Evolutionary conservation across 2,113 vertebrate species (phyloP), one percentile per base, ranked within the genome.

Genomic region (Hystrix brachyura): DNA sequence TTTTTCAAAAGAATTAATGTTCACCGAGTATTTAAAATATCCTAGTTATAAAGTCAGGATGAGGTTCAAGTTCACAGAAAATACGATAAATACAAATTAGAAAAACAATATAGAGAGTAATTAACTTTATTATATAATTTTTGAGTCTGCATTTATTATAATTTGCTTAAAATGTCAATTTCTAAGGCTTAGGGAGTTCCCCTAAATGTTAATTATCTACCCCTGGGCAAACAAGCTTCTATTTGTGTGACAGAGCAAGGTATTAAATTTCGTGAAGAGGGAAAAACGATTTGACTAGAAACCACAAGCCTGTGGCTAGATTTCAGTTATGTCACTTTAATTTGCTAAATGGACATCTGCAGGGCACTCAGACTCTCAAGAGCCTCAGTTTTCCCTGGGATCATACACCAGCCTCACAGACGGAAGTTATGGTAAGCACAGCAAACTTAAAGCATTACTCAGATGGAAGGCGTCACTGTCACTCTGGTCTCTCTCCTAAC

Each of bases 1-100:
- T 15, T 91, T 95, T 90, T 93, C 51, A 95, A 94, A 76, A 46
- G 62, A 95, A 71, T 71, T 81, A 89, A 90, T 92, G 46, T 84
- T 90, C n/a, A 81, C 0, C 64, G 76, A 82, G 29, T 93, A 5
- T 67, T 71, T 80, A 79, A 55, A 79, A 53, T 55, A 55, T 46
- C 23, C 74, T 74, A 2, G 8, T 79, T 85, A 38, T 92, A 57
- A 96, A 69, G 90, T 84, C 17, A 92, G 59, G 3, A 76, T 62
- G 38, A 88, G 46, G 14, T 48, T 76, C 46, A 76, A 76, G 72
- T 29, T 32, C 48, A 87, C 2, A 92, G 87, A 87, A 89, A 92
- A 74, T 93, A 32, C 48, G 38, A 65, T 18, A 69, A 87, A 74
- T 76, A 95, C 32, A 18, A 87, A 92, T 57, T 34, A 69, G 83